Percentiles rank a stretch among this genome's conserved stretches.
phyloP scores from a whole-genome alignment of 2,888 invertebrate species.

The Arenicola marina region DNA sequence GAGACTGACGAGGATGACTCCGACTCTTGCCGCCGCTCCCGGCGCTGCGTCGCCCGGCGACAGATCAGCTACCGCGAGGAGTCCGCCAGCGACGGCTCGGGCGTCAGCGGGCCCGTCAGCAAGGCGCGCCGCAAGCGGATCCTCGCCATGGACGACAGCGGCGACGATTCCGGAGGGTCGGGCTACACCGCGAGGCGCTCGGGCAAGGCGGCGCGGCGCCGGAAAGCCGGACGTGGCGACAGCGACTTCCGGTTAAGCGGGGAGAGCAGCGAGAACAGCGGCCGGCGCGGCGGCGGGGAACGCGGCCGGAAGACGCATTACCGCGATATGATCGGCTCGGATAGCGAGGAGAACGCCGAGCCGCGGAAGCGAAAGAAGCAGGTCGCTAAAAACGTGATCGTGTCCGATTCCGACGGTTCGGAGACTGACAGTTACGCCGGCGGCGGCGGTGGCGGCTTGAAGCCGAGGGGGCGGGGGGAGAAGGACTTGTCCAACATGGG shows the following conservation, averaged over 20 bases:
- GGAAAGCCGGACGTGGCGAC: constrained; percentile 9
- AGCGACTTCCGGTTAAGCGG: constrained; percentile 12
- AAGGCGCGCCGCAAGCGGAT: neutral
- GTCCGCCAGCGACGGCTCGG: constrained; percentile 1
- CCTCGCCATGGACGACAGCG: neutral
- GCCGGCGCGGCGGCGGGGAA: neutral
- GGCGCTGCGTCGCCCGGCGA: constrained; percentile 8
- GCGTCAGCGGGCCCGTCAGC: neutral
- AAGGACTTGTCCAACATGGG: too few relatives aligned
- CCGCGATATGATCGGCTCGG: constrained; percentile 4
- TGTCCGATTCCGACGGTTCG: neutral
- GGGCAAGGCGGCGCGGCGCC: neutral
- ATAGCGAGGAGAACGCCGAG: neutral
- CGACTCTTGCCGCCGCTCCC: neutral
- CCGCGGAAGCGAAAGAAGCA: neutral
- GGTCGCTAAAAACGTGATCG: neutral
- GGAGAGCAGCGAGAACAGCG: neutral
- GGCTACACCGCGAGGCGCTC: neutral
- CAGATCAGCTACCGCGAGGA: constrained; percentile 16
- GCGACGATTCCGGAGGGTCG: neutral
- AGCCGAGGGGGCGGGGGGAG: neutral
- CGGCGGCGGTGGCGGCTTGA: neutral
- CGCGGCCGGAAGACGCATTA: neutral
- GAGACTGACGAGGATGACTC: constrained; percentile 12
- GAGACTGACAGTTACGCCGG: neutral